A percentile compares a stretch with the other conserved stretches of the same genome.
These are phyloP conservation scores for Malurus cyaneus DNA, from an alignment of 2,113 vertebrate genomes.

Conservation along the genomic window DNA sequence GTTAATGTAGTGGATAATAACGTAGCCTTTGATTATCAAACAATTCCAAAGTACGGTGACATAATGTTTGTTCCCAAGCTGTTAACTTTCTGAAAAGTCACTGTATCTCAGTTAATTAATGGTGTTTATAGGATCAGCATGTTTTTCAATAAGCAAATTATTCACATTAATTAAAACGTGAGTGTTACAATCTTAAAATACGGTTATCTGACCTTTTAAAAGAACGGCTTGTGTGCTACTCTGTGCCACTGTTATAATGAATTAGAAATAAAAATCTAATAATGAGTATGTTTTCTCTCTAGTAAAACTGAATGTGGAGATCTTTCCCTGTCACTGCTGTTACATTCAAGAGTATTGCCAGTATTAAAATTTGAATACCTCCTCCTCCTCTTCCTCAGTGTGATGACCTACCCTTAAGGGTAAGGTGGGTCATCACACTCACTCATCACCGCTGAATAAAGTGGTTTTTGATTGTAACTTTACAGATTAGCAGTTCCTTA, in stretches of 20 bases:
- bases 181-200: neutral
- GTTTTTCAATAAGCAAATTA: neutral
- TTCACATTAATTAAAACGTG: neutral
- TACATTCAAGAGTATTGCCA: neutral
- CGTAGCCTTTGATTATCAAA: slow-evolving; percentile 57
- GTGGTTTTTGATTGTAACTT: neutral
- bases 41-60: slow-evolving; percentile 23
- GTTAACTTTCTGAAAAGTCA: slow-evolving; percentile 25
- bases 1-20: slow-evolving; percentile 59
- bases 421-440: neutral
- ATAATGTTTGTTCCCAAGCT: neutral
- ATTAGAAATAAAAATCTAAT: neutral
- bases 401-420: neutral
- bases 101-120: slow-evolving; percentile 29
- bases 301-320: neutral
- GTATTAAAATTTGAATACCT: neutral
- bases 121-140: neutral
- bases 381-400: neutral
- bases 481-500: neutral
- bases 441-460: neutral
- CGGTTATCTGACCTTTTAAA: neutral
- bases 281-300: neutral
- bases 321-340: neutral
- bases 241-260: neutral
- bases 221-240: neutral